Percentiles rank a stretch among this genome's conserved stretches.
Evolutionary conservation across 2,113 vertebrate species (phyloP).

Genomic region (Bettongia penicillata): DNA sequence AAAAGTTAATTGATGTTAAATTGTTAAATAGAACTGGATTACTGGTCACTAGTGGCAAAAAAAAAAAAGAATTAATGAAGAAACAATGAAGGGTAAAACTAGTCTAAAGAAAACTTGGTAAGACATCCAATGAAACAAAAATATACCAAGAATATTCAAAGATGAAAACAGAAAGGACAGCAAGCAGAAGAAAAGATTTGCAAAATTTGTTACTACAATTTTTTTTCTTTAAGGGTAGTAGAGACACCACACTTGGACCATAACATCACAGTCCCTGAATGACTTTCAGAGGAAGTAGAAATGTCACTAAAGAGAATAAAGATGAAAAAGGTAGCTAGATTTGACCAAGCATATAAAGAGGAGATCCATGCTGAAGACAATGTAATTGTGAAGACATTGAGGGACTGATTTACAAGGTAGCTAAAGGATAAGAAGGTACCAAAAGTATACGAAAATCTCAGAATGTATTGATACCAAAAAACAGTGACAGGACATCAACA

Average conservation of each 20-base stretch:
- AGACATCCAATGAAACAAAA: too few relatives aligned
- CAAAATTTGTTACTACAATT: too few relatives aligned
- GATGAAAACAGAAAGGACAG: too few relatives aligned
- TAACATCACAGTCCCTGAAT: not conserved
- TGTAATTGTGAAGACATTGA: not conserved
- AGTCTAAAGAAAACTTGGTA: too few relatives aligned
- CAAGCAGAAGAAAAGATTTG: too few relatives aligned
- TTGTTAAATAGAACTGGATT: too few relatives aligned
- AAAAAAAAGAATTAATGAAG: too few relatives aligned
- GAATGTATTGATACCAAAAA: not conserved
- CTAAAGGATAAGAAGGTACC: not conserved
- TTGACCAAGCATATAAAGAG: not conserved
- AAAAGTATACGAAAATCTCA: not conserved
- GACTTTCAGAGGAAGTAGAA: not conserved
- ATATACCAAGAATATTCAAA: too few relatives aligned
- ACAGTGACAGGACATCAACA: not conserved
- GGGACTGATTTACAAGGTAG: not conserved
- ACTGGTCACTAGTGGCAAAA: too few relatives aligned
- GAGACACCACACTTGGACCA: not conserved
- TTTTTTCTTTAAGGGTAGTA: not conserved
- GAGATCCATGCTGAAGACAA: not conserved
- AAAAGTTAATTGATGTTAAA: too few relatives aligned
- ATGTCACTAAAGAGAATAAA: not conserved
- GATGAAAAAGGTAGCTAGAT: not conserved
- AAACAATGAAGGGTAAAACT: too few relatives aligned